Conservation (phyloP, 2,797 vertebrate genomes). For the Spondyliosoma cantharus region DNA sequence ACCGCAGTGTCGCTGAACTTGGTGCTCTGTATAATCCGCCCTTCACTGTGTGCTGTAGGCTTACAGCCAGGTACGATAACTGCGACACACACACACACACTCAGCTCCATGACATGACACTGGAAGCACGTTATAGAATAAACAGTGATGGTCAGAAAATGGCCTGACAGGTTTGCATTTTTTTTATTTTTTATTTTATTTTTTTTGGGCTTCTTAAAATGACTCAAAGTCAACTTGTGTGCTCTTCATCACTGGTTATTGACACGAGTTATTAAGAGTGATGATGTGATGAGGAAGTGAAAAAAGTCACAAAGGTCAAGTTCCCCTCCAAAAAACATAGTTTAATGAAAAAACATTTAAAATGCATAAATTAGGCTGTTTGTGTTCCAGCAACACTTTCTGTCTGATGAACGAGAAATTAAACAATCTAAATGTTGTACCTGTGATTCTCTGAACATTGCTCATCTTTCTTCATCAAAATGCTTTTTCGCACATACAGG, state of each 20-base stretch:
- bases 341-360: not conserved
- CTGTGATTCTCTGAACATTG: not conserved
- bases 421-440: too few species aligned
- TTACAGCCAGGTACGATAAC: not conserved
- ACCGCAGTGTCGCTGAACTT: slow-evolving; percentile 19
- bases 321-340: not conserved
- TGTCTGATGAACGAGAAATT: too few species aligned
- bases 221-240: too few species aligned
- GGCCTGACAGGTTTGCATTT: not conserved
- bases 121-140: too few species aligned
- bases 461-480: not conserved
- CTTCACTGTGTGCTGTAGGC: not conserved
- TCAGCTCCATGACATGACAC: too few species aligned
- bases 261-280: not conserved
- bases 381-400: not conserved
- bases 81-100: not conserved
- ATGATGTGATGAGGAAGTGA: not conserved
- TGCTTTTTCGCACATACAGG: not conserved
- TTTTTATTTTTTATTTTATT: too few species aligned
- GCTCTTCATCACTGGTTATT: not conserved
- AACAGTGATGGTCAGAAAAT: not conserved
- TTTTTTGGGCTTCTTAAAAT: too few species aligned
- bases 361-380: not conserved
- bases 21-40: not conserved
- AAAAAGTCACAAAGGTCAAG: too few species aligned